Conservation (phyloP, 2,888 invertebrate genomes). For the Eudasyphora cyanicolor region DNA sequence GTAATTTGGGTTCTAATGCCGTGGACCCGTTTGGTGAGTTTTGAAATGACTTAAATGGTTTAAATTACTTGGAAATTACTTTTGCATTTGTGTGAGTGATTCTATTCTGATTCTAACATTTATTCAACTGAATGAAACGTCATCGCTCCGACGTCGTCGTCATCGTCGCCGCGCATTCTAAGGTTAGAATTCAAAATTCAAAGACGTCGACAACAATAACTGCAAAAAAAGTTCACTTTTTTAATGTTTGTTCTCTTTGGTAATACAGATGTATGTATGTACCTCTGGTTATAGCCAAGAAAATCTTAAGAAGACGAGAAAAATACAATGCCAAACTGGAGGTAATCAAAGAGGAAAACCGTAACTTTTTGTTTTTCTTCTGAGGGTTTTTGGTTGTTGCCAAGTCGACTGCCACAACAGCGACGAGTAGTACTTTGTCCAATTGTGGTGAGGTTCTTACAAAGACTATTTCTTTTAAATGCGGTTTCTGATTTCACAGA, state of each 20-base stretch:
- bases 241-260: background rate
- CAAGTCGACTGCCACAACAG: background rate
- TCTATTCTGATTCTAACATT: background rate
- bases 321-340: constrained; percentile 20
- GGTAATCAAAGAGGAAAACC: constrained; percentile 4
- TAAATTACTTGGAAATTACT: constrained; percentile 25
- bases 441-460: constrained; percentile 17
- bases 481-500: constrained; percentile 63
- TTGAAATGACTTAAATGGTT: constrained; percentile 24
- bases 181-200: constrained; percentile 15
- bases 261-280: too few species aligned
- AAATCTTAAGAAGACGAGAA: too few species aligned
- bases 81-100: background rate
- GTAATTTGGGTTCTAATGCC: background rate
- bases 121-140: too few species aligned
- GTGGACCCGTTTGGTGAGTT: constrained; percentile 23
- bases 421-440: background rate
- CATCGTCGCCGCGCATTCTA: background rate
- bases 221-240: background rate
- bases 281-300: background rate
- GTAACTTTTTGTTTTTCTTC: constrained; percentile 2
- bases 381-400: constrained; percentile 16
- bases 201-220: background rate
- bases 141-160: background rate
- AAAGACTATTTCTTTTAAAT: constrained; percentile 39